Evolutionary conservation across 1,140 invertebrate species (phyloP), one percentile per base, ranked within the genome.

Genomic region (Pachypsylla venusta): DNA sequence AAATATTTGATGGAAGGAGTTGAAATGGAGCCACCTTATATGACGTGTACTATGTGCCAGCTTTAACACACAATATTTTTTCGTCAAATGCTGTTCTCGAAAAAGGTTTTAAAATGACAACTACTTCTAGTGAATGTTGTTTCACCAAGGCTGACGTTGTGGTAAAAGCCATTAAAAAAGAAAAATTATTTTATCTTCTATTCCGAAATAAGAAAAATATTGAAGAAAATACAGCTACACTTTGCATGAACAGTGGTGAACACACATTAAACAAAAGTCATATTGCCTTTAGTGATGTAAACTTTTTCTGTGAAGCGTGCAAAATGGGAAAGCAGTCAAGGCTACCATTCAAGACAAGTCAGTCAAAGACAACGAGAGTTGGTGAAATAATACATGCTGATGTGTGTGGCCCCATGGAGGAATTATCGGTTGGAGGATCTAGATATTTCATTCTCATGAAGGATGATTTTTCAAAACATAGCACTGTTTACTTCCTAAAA

Each of bases 341-440:
- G 28, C 58, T 62, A 22, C 60, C 66, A 0, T 73, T 71, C 61
- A 24, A 55, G 55, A 62, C 24, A 16, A 63, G 66, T 54, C 62
- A 68, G 28, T 56, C 57, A 0, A 64, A 24, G 48, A 62, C 61
- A 22, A 64, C 61, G 0, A 60, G 56, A 57, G 48, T 63, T 25
- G 68, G 70, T 57, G 70, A 74, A 57, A 28, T 73, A 13, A 68
- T 76, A 25, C 70, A 74, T 61, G 64, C 63, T 10, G 73, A 77
- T 67, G 63, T 73, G 0, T 72, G 71, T 59, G 73, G 73, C 0
- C 71, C 73, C 12, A 74, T 77, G 66, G 61, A 70, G 26, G 60
- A 54, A 19, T 54, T 53, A 13, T 74, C 71, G 1, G 22, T 70
- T 20, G 64, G 66, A 14, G 67, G 69, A 1, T 19, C 64, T 0